Percentiles rank a stretch among this genome's conserved stretches.
These are phyloP conservation scores for Ivindomyrus marchei DNA, from an alignment of 2,113 vertebrate species.

Conservation along the genomic window DNA sequence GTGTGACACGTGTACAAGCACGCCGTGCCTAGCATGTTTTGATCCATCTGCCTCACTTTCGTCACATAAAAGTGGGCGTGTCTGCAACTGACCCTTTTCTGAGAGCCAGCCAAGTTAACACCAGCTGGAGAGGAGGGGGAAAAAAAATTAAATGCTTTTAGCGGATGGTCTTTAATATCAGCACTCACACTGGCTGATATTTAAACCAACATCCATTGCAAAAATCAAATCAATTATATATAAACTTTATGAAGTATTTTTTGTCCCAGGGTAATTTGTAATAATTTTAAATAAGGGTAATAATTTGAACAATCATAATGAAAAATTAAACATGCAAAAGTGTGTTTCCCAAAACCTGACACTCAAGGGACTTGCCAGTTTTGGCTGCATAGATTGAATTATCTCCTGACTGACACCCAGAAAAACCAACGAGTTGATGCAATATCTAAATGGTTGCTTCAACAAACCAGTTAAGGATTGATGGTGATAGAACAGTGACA, in stretches of 20 bases:
- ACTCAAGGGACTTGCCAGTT: not conserved
- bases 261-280: not conserved
- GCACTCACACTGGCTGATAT: constrained; percentile 1
- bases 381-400: not conserved
- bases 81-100: constrained; percentile 9
- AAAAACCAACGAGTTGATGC: not conserved
- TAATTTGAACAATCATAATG: not conserved
- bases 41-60: constrained; percentile 24
- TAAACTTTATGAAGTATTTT: not conserved
- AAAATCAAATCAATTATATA: not conserved
- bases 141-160: not conserved
- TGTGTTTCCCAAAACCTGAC: not conserved
- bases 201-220: not conserved
- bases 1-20: constrained; percentile 14
- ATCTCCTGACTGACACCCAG: not conserved
- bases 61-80: constrained; percentile 15
- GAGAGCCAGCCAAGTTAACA: constrained; percentile 1
- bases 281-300: not conserved
- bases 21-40: constrained; percentile 16
- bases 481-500: not conserved
- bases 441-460: not conserved
- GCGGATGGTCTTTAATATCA: not conserved
- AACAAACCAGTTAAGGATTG: not conserved
- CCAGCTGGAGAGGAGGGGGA: not conserved
- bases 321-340: not conserved